Evolutionary conservation across 2,113 vertebrate species (phyloP), one percentile per base, ranked within the genome.

Genomic region (Probosciger aterrimus): DNA sequence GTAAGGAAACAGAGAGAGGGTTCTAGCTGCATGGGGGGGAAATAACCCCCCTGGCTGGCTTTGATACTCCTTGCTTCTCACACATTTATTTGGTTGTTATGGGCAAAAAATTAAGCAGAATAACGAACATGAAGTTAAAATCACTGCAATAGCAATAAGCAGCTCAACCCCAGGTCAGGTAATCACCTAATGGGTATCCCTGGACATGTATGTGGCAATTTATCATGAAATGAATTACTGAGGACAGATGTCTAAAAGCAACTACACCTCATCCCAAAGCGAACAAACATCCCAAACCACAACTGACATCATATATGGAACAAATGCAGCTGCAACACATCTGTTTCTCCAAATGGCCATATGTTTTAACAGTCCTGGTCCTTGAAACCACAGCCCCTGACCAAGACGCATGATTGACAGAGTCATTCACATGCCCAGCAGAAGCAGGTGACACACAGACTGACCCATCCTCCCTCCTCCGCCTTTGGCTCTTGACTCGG

Each of bases 401-500:
- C 5, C 68, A 83, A 33, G 6, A 25, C 35, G 64, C 6, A 23
- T 4, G 49, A 52, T 8, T 37, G 67, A 5, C 52, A 63, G 64
- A 52, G 30, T 19, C 75, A 39, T 9, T 62, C 13, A 47, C 12
- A 18, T 2, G 43, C 18, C 43, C 63, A 43, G 39, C 49, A 80
- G 22, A 27, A 73, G 80, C 68, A 73, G 52, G 43, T 18, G 19
- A 20, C 47, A 33, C 52, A 46, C 25, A 60, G 12, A 25, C 35
- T 30, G 55, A 55, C 39, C 37, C n/a, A 50, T 13, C 8, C 69
- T 47, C 44, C 8, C 27, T 44, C 27, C 49, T 49, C 64, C 63
- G 25, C 46, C 37, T 77, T 68, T 0, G 0, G 23, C 30, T 83
- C 69, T 30, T 63, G 44, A 13, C 0, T 65, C 12, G 75, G 37